These are phyloP conservation scores for Mesorhabditis spiculigera DNA, from an alignment of 2,888 invertebrate genomes.

Conservation along the genomic window DNA sequence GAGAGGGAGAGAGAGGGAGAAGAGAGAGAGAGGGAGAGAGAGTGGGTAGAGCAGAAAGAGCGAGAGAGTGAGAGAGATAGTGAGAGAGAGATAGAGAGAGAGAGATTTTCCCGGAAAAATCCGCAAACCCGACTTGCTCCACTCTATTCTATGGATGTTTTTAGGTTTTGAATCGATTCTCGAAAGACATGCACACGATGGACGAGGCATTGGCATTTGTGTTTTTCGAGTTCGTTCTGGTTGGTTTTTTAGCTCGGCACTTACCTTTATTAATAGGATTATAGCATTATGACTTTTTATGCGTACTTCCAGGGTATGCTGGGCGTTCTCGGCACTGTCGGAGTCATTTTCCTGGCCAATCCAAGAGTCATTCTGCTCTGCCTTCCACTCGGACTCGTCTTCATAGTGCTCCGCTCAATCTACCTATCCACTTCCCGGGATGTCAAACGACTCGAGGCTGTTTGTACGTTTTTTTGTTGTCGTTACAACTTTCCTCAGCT, in stretches of 20 bases:
- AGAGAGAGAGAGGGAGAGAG: too few relatives aligned
- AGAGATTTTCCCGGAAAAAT: too few relatives aligned
- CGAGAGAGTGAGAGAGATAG: too few relatives aligned
- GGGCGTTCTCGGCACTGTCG: constrained; percentile 68
- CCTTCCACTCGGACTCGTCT: constrained; percentile 70
- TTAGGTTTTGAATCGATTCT: constrained; percentile 78
- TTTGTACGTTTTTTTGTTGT: constrained; percentile 59
- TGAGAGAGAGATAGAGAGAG: too few relatives aligned
- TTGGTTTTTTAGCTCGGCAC: constrained; percentile 23
- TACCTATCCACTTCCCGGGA: constrained; percentile 78
- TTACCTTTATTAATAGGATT: constrained; percentile 18
- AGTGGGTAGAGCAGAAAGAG: too few relatives aligned
- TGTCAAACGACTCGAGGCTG: constrained; percentile 68
- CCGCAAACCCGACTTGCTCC: too few relatives aligned
- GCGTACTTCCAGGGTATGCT: constrained; percentile 70
- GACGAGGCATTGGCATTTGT: constrained; percentile 69
- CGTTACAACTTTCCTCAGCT: constrained; percentile 63
- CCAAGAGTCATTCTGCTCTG: constrained; percentile 74
- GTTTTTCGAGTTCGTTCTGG: constrained; percentile 62
- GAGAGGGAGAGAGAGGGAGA: too few relatives aligned
- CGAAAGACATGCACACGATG: constrained; percentile 78
- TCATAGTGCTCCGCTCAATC: constrained; percentile 73
- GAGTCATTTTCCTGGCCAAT: constrained; percentile 73
- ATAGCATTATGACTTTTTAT: too few relatives aligned
- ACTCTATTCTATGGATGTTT: neutral